Evolutionary conservation across 2,113 vertebrate species (phyloP).

Genomic region (Thryonomys swinderianus): DNA sequence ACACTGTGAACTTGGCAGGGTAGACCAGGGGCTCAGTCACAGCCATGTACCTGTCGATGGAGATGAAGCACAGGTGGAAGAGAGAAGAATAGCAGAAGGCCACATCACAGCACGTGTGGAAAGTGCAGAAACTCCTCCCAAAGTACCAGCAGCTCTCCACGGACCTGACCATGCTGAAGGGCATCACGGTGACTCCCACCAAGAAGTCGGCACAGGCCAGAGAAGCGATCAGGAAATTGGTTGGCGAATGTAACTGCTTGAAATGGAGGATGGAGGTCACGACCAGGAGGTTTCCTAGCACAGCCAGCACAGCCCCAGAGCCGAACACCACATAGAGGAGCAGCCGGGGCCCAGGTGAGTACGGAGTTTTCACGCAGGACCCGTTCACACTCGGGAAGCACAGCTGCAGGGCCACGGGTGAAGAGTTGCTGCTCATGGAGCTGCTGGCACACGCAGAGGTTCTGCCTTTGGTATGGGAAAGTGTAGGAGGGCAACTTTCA

Average conservation of each 20-base stretch:
- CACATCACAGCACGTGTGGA: conserved; percentile 38
- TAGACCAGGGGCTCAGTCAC: conserved; percentile 68
- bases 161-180: conserved; percentile 75
- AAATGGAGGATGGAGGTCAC: conserved; percentile 85
- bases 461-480: not conserved
- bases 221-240: conserved; percentile 72
- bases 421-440: not conserved
- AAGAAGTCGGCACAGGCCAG: conserved; percentile 73
- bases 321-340: conserved; percentile 84
- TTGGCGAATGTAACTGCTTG: conserved; percentile 71
- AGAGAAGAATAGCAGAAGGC: conserved; percentile 65
- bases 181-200: conserved; percentile 70
- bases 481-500: not conserved
- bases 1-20: conserved; percentile 50
- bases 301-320: conserved; percentile 83
- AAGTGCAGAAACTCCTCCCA: conserved; percentile 70
- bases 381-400: conserved; percentile 40
- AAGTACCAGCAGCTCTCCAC: conserved; percentile 80
- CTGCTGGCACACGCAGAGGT: fast-evolving
- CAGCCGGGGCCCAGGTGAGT: conserved; percentile 75
- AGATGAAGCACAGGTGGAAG: conserved; percentile 66
- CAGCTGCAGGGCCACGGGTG: not conserved
- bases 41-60: conserved; percentile 63
- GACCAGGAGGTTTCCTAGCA: conserved; percentile 87
- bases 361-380: conserved; percentile 77